Evolutionary conservation across 53 echinoderm and acorn worm species (phyloP).

Genomic region (Patiria pectinifera): DNA sequence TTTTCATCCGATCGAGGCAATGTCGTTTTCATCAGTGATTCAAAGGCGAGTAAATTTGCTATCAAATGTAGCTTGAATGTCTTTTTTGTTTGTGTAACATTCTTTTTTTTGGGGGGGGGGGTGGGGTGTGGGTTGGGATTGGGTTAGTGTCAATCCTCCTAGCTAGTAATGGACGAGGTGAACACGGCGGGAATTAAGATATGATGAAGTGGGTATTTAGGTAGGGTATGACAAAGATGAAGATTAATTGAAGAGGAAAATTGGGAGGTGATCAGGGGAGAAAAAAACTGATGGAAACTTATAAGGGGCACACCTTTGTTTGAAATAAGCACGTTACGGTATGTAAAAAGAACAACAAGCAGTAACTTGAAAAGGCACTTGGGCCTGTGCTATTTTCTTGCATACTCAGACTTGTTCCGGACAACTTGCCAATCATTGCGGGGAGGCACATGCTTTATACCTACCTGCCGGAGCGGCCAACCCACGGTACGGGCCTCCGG

Average conservation of each 20-base stretch:
- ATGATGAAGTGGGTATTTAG: neutral
- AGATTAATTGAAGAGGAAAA: neutral
- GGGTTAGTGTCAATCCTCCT: no score
- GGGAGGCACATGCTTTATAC: neutral
- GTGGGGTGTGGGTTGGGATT: no score
- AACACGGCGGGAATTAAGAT: neutral
- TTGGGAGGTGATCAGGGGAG: neutral
- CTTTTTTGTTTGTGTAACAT: no score
- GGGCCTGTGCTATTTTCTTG: neutral
- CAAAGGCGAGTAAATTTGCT: no score
- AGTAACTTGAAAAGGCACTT: neutral
- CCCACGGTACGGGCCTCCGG: neutral
- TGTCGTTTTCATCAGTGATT: no score
- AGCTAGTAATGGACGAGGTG: neutral
- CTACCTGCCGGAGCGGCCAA: conserved; percentile 36
- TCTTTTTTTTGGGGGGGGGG: no score
- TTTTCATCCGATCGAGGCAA: no score
- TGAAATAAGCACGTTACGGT: neutral
- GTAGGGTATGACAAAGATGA: neutral
- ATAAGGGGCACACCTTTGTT: neutral
- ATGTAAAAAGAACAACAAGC: neutral
- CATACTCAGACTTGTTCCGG: neutral
- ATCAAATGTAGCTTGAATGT: no score
- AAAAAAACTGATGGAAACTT: neutral
- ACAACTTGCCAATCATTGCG: neutral